These are phyloP conservation scores for Apostichopus leukothele DNA, from an alignment of 53 echinoderm and acorn worm genomes.

Conservation along the genomic window DNA sequence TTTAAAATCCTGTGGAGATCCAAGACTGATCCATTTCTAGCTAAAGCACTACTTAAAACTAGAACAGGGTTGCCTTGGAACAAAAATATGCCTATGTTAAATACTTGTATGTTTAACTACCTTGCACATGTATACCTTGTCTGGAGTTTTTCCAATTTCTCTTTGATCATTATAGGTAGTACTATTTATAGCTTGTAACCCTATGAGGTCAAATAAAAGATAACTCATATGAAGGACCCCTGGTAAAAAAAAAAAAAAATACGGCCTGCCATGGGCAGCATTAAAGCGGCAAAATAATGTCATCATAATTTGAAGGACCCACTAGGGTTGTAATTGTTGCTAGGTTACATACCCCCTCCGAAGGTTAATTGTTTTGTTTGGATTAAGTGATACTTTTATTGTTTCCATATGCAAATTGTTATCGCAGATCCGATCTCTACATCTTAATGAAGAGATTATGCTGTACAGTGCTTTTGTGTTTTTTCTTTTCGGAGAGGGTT, in stretches of 20 bases:
- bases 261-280: not conserved
- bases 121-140: too few species aligned
- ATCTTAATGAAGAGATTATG: too few species aligned
- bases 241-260: not conserved
- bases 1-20: too few species aligned
- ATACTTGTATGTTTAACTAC: too few species aligned
- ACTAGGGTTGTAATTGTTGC: conserved; percentile 11
- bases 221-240: not conserved
- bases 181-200: conserved; percentile 5
- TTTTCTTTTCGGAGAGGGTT: too few species aligned
- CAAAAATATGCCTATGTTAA: too few species aligned
- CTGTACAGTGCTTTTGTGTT: too few species aligned
- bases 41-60: too few species aligned
- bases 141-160: not conserved
- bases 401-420: conserved; percentile 42
- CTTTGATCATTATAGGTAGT: not conserved
- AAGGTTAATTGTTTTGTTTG: conserved; percentile 28
- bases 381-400: not conserved
- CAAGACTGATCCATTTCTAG: too few species aligned
- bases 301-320: not conserved
- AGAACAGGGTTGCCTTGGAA: too few species aligned
- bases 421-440: not conserved
- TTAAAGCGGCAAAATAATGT: not conserved
- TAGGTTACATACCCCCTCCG: not conserved
- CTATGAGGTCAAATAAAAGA: not conserved